Conservation (phyloP, 2,888 invertebrate species). For the Macrophya alboannulata region DNA sequence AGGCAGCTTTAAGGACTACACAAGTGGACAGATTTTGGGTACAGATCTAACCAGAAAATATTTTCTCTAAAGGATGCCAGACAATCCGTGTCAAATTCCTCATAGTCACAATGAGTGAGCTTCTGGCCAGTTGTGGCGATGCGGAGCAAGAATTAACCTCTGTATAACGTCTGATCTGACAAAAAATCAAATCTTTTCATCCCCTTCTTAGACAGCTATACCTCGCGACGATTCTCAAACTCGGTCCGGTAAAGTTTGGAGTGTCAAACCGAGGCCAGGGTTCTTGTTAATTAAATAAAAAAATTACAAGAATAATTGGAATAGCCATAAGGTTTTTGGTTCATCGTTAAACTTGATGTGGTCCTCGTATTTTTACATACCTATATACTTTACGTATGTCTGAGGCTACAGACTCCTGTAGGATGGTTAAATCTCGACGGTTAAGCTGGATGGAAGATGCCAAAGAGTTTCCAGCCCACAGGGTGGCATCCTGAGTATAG, state of each 20-base stretch:
- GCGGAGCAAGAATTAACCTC: not conserved
- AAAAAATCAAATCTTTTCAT: slow-evolving; percentile 47
- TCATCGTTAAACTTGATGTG: too few species aligned
- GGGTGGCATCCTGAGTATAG: slow-evolving; percentile 30
- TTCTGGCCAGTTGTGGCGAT: not conserved
- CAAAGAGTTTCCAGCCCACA: slow-evolving; percentile 24
- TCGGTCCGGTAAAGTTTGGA: not conserved
- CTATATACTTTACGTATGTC: not conserved
- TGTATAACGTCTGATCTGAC: slow-evolving; percentile 1
- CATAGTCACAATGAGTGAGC: slow-evolving; percentile 7
- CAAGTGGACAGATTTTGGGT: slow-evolving; percentile 37
- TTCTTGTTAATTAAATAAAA: slow-evolving; percentile 40
- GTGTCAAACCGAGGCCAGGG: not conserved
- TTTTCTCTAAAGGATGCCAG: slow-evolving; percentile 4
- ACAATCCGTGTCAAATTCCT: slow-evolving; percentile 43
- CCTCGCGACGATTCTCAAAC: not conserved
- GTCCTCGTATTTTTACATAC: not conserved
- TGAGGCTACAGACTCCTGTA: not conserved
- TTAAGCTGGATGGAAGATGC: slow-evolving; percentile 47
- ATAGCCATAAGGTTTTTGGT: not conserved
- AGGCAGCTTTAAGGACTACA: not conserved
- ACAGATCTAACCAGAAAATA: slow-evolving; percentile 1
- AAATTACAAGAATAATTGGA: slow-evolving; percentile 9
- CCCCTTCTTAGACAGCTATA: not conserved
- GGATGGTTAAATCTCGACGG: slow-evolving; percentile 51